Evolutionary conservation across 2,797 vertebrate species (phyloP), one percentile per base, ranked within the genome.

Genomic region (Coracias cyanogaster): DNA sequence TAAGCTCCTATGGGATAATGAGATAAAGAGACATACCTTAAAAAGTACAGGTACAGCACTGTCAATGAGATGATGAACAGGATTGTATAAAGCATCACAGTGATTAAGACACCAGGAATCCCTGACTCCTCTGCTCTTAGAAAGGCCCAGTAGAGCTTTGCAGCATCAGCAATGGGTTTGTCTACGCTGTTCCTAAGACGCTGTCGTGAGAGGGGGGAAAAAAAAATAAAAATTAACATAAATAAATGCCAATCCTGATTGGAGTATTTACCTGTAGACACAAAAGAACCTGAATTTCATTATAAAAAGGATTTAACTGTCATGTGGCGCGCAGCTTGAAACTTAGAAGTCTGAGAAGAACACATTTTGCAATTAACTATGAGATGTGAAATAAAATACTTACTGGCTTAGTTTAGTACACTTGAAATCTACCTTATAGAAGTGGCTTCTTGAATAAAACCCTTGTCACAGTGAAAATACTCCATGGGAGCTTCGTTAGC

Each of bases 61-160:
- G 98, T 98, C 60, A 97, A 92, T 31, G 99, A 99, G 86, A 99
- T 97, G 95, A 99, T 95, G 92, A 98, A 98, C 54, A 99, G 96
- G 60, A 99, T 96, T 6, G 61, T 64, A 10, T 99, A 99, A 65
- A 99, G 98, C 61, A 99, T 97, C 58, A 99, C 58, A 0, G 99
- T 99, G 97, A 99, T 98, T 92, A 99, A 64, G 80, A 97, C 96
- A 49, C 99, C 99, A 4, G 98, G 97, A 83, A 98, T 86, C 22
- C 98, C 99, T 2, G 99, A 99, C 79, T 98, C 98, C 55, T 98
- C 98, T 21, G 88, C 97, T 94, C 97, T 98, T 82, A 98, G 93
- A 93, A 99, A 99, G 82, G 98, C 97, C 99, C 99, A 99, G 95
- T 99, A 99, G 51, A 99, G 98, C 88, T 99, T 99, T 51, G 98